Evolutionary conservation across 2,888 invertebrate genomes (phyloP).

Genomic region (Acleris holmiana): DNA sequence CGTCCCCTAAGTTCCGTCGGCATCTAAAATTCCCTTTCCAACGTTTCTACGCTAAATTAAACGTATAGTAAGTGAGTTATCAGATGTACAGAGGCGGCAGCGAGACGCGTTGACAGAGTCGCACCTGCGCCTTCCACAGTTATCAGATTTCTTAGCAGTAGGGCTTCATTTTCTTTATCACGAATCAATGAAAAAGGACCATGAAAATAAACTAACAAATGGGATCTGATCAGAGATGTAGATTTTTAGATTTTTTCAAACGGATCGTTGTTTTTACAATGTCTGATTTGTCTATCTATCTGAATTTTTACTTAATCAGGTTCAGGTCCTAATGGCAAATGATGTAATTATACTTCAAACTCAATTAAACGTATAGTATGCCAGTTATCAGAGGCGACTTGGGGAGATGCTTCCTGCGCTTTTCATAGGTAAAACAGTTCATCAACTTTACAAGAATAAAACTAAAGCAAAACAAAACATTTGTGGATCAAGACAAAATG

Average conservation of each 20-base stretch:
- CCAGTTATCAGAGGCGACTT: constrained; percentile 25
- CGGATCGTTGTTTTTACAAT: no score
- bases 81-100: constrained; percentile 25
- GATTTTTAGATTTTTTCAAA: no score
- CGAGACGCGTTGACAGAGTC: constrained; percentile 28
- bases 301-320: no score
- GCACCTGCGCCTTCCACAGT: constrained; percentile 24
- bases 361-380: constrained; percentile 31
- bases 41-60: constrained; percentile 30
- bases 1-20: background rate
- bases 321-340: no score
- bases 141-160: background rate
- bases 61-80: constrained; percentile 36
- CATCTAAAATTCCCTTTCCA: constrained; percentile 32
- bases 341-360: background rate
- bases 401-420: constrained; percentile 22
- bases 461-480: no score
- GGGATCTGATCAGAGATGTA: no score
- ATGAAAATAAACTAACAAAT: no score
- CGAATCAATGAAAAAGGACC: no score
- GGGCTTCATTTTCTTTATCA: no score
- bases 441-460: no score
- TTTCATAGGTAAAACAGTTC: background rate
- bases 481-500: no score
- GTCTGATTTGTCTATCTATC: no score